Evolutionary conservation across 2,797 vertebrate species (phyloP).

Genomic region (Cuniculus paca): DNA sequence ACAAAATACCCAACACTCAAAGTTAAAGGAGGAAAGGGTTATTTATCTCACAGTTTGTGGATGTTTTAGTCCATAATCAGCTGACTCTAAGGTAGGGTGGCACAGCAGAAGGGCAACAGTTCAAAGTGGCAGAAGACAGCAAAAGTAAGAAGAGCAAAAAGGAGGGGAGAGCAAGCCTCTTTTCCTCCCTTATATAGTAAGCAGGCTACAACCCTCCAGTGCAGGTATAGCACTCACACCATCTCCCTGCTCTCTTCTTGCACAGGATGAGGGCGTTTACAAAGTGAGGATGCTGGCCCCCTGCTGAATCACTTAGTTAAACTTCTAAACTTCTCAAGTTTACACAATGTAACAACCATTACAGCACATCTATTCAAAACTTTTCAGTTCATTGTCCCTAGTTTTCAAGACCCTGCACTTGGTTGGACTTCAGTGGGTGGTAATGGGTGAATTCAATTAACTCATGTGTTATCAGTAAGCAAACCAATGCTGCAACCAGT

Average conservation of each 20-base stretch:
- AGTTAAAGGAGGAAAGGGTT: background rate
- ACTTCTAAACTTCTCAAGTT: background rate
- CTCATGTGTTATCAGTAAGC: background rate
- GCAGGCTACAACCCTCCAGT: background rate
- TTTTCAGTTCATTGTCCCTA: background rate
- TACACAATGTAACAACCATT: background rate
- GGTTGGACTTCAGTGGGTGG: conserved; percentile 15
- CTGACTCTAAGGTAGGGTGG: background rate
- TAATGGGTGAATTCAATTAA: conserved; percentile 39
- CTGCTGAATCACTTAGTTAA: background rate
- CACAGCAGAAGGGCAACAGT: background rate
- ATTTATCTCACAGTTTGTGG: background rate
- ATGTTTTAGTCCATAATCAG: background rate
- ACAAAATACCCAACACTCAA: background rate
- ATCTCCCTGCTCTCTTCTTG: background rate
- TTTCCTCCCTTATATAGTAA: background rate
- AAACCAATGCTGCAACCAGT: background rate
- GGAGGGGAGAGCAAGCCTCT: background rate
- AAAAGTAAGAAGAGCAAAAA: background rate
- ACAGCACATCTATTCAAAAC: background rate
- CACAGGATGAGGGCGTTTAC: background rate
- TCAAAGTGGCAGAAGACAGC: background rate
- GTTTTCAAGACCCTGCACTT: background rate
- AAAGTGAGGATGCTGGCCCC: background rate
- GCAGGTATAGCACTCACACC: background rate